A percentile compares a stretch with the other conserved stretches of the same genome.
Conservation (phyloP, 2,797 vertebrate species). For the Taenioides sp. region DNA sequence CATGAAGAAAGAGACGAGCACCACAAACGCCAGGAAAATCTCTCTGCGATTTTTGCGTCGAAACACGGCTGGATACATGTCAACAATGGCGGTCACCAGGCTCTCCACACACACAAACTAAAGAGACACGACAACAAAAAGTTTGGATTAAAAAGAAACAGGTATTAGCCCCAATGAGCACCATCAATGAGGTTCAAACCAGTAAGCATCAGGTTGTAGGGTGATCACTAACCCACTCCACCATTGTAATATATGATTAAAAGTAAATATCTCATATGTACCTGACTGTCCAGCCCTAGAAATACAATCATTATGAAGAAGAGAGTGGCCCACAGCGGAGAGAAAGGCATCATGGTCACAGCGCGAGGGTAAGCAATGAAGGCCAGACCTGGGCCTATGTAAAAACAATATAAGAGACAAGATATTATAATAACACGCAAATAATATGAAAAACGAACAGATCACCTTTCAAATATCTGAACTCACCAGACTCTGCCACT, state of each 20-base stretch:
- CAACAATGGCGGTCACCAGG: constrained; percentile 87
- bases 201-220: too few species aligned
- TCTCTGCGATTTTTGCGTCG: constrained; percentile 88
- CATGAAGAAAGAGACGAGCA: constrained; percentile 83
- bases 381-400: constrained; percentile 87
- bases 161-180: too few species aligned
- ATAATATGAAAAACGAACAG: not conserved
- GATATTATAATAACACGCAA: not conserved
- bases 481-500: constrained; percentile 87
- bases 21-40: constrained; percentile 82
- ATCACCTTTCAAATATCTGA: not conserved
- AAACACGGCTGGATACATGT: constrained; percentile 89
- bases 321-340: constrained; percentile 88
- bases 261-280: constrained; percentile 45
- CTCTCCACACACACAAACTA: constrained; percentile 94
- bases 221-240: not conserved
- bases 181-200: too few species aligned
- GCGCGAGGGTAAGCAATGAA: constrained; percentile 93
- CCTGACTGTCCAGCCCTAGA: constrained; percentile 92
- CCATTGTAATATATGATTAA: not conserved
- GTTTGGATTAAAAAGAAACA: not conserved
- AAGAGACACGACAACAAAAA: not conserved
- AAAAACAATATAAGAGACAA: not conserved
- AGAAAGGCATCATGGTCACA: constrained; percentile 91
- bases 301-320: constrained; percentile 95